Percentiles rank a stretch among this genome's conserved stretches.
Conservation (phyloP, 1,140 invertebrate species). For the Leucophenga varia region DNA sequence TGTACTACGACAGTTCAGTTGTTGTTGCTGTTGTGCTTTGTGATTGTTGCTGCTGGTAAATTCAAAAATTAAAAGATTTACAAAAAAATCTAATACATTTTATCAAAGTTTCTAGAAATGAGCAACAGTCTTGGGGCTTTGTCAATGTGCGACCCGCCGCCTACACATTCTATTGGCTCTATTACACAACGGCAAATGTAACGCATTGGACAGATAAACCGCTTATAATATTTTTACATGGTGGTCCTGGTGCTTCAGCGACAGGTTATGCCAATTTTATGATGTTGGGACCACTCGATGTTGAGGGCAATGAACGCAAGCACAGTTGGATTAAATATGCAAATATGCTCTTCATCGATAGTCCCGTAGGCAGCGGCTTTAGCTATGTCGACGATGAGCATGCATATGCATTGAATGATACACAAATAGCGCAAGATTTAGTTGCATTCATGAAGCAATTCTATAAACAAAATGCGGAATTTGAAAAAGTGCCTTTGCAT, state of each 20-base stretch:
- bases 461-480: conserved; percentile 63
- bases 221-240: conserved; percentile 77
- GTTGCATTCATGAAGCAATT: conserved; percentile 68
- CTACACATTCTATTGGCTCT: conserved; percentile 78
- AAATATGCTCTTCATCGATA: conserved; percentile 84
- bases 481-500: conserved; percentile 71
- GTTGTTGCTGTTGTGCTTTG: too few species aligned
- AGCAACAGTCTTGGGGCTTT: too few species aligned
- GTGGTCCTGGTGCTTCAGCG: conserved; percentile 70
- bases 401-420: conserved; percentile 63
- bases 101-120: too few species aligned
- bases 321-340: conserved; percentile 73
- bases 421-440: conserved; percentile 74
- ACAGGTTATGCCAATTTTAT: conserved; percentile 75
- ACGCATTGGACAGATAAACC: conserved; percentile 63
- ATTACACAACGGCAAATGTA: conserved; percentile 62
- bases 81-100: too few species aligned
- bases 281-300: conserved; percentile 70
- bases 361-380: conserved; percentile 86
- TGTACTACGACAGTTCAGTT: too few species aligned
- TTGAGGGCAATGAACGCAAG: conserved; percentile 65
- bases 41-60: too few species aligned
- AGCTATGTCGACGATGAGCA: conserved; percentile 69
- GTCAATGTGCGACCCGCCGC: conserved; percentile 67
- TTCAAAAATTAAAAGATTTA: too few species aligned